Evolutionary conservation across 2,888 invertebrate species (phyloP), one percentile per base, ranked within the genome.

Genomic region (Pherbina coryleti): DNA sequence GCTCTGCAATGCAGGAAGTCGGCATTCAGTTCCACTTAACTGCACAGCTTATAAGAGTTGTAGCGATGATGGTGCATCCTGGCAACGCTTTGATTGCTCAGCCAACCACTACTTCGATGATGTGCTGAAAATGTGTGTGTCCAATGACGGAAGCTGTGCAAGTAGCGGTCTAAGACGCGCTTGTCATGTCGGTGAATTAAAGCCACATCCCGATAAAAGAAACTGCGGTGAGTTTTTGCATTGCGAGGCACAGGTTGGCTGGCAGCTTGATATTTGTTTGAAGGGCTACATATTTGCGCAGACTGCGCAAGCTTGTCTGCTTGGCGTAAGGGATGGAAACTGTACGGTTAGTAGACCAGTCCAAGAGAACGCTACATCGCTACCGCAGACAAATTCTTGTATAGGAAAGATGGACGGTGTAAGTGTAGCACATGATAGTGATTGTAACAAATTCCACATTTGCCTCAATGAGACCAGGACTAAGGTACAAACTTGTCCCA

Each of bases 361-460:
- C 0, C 19, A 22, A 51, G 86, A 5, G 80, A 79, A 5, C 66
- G 8, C 49, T 17, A 28, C 14, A 7, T 11, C 19, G 25, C n/a
- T 28, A 17, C 37, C 71, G 2, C 17, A 66, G 9, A 5, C n/a
- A 31, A 66, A 49, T 9, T 14, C 66, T 1, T 88, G 88, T 25
- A 5, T 37, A 3, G 83, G 79, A 0, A 82, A 80, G 14, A 25
- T 64, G 0, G 85, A 85, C 79, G 87, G 86, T 1, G 75, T 76
- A 0, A 82, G 82, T 5, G 83, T 86, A 0, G 71, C 84, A 0
- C 83, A 88, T 80, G 75, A 82, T 3, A 19, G 28, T 0, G 85
- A 88, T 37, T 88, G 88, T 34, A 83, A 81, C 0, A 82, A 82
- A 0, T 88, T 85, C 72, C 85, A 84, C 72, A 64, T 88, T 9